Percentiles rank a stretch among this genome's conserved stretches.
These are phyloP conservation scores for Apoderus coryli DNA, from an alignment of 2,888 invertebrate species.

Conservation along the genomic window DNA sequence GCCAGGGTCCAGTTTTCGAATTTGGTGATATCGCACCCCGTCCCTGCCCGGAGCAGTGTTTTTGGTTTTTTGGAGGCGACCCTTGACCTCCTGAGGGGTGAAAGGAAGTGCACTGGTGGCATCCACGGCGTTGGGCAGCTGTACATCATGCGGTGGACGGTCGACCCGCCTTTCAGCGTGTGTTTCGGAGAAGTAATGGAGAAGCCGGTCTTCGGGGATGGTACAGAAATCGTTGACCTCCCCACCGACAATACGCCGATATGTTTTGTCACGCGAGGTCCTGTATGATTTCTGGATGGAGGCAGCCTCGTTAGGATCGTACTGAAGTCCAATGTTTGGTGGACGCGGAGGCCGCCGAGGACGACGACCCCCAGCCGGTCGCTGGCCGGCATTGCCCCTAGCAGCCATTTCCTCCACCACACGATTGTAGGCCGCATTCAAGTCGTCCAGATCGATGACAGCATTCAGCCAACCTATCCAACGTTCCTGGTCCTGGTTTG, in stretches of 20 bases:
- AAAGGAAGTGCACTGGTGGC: too few relatives aligned
- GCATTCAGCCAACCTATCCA: too few relatives aligned
- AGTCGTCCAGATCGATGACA: too few relatives aligned
- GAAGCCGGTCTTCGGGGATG: conserved; percentile 5
- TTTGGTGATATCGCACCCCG: conserved; percentile 7
- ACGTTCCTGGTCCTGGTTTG: too few relatives aligned
- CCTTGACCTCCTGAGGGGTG: conserved; percentile 2
- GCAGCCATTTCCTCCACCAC: too few relatives aligned
- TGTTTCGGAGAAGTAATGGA: conserved; percentile 7
- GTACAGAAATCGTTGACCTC: conserved; percentile 11
- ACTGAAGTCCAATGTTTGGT: too few relatives aligned
- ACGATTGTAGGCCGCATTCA: too few relatives aligned
- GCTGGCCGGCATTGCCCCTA: too few relatives aligned
- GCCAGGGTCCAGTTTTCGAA: conserved; percentile 11
- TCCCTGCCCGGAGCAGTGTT: conserved; percentile 13
- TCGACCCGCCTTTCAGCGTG: neutral
- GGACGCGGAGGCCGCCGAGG: too few relatives aligned
- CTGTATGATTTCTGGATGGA: conserved; percentile 5
- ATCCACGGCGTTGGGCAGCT: conserved; percentile 3
- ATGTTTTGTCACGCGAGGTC: neutral
- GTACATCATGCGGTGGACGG: neutral
- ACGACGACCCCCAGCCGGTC: too few relatives aligned
- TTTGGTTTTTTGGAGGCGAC: neutral
- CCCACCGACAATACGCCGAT: too few relatives aligned
- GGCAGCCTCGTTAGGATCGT: conserved; percentile 2